A percentile compares a stretch with the other conserved stretches of the same genome.
Evolutionary conservation across 2,888 invertebrate genomes (phyloP).

Genomic region (Neelides folsomi): DNA sequence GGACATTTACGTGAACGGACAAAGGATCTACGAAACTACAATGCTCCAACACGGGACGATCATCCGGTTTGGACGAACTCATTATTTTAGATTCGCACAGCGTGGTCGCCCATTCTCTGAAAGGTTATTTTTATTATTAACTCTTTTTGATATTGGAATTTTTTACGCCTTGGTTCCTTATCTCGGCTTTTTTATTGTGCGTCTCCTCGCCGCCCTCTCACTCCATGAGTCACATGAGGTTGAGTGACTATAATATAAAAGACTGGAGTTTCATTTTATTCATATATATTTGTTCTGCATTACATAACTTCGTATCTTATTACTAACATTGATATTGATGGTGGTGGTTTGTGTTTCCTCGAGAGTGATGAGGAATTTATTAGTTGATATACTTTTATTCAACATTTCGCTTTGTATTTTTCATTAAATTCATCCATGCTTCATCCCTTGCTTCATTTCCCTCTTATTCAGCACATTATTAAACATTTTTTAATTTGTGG

Average conservation of each 20-base stretch:
- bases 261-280: slow-evolving; percentile 6
- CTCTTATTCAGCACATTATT: no score
- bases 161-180: background rate
- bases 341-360: no score
- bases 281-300: slow-evolving; percentile 4
- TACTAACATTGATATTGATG: slow-evolving; percentile 2
- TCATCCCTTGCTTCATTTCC: no score
- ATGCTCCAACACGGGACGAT: slow-evolving; percentile 53
- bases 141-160: background rate
- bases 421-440: no score
- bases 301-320: background rate
- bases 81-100: slow-evolving; percentile 41
- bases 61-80: slow-evolving; percentile 42
- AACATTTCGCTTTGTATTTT: no score
- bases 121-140: slow-evolving; percentile 17
- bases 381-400: no score
- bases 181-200: background rate
- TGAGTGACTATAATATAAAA: no score
- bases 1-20: slow-evolving; percentile 86
- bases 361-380: no score
- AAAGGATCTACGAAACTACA: slow-evolving; percentile 81
- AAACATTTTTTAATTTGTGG: slow-evolving; percentile 5
- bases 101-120: slow-evolving; percentile 28
- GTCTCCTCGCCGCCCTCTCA: no score
- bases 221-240: no score